These are phyloP conservation scores for Endomychus coccineus DNA, from an alignment of 2,888 invertebrate genomes.

Conservation along the genomic window DNA sequence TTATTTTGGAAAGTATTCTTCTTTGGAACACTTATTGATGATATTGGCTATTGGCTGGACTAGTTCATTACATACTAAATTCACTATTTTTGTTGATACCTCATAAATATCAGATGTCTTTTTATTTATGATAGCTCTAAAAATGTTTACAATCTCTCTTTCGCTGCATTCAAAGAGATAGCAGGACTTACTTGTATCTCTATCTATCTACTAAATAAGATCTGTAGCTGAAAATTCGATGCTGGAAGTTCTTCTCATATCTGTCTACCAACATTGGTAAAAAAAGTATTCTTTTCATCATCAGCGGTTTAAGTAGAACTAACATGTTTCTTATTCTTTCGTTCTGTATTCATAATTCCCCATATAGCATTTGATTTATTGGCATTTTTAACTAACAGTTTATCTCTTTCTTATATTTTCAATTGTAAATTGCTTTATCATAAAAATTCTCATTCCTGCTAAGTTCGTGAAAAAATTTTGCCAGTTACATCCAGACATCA, in stretches of 20 bases:
- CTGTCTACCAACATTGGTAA: conserved; percentile 4
- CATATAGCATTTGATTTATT: too few species aligned
- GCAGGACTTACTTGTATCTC: not conserved
- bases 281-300: conserved; percentile 8
- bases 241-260: not conserved
- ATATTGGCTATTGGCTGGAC: conserved; percentile 3
- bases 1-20: conserved; percentile 6
- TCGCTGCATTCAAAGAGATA: conserved; percentile 11
- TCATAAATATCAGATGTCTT: conserved; percentile 6
- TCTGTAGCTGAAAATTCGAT: not conserved
- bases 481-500: too few species aligned
- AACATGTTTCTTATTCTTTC: too few species aligned
- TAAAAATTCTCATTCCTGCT: too few species aligned
- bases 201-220: not conserved
- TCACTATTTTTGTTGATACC: conserved; percentile 4
- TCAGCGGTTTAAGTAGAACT: too few species aligned
- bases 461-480: too few species aligned
- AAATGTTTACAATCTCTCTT: conserved; percentile 5
- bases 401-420: too few species aligned
- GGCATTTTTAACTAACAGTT: too few species aligned
- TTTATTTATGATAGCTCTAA: conserved; percentile 8
- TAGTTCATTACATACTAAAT: conserved; percentile 1
- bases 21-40: conserved; percentile 10
- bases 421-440: too few species aligned
- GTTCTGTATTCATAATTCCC: too few species aligned